Base-by-base conservation (phyloP, 2,113 vertebrate genomes). In the Tenrec ecaudatus region DNA sequence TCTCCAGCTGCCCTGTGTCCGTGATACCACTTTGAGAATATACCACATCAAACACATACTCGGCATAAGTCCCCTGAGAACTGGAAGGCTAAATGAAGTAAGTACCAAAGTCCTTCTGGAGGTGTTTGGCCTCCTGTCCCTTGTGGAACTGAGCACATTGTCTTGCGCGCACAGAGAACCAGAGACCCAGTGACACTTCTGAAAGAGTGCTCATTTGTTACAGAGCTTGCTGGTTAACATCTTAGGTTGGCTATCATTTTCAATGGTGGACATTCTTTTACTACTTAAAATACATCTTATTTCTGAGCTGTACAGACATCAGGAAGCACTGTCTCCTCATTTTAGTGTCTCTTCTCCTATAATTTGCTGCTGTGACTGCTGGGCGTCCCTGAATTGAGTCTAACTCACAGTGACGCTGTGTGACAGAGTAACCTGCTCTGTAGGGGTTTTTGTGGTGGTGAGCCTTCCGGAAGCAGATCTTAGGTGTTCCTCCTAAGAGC, bases 141-240 rank as follows among this genome's bases (percentile, higher is more conserved):
- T 3, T 6, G 25, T 20, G 40, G 36, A 6, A 31, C 4, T 38
- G 40, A 66, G 77, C 1, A 1, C 15, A 1, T 14, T 3, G 1
- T 6, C 3, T 43, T 9, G 1, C 16, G 29, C 33, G 6, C 1
- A 78, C 4, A 57, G 38, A 15, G 0, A 64, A 0, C 31, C 19
- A n/a, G 47, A 29, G 20, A 29, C 0, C 2, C 15, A 20, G 2
- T 4, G 9, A 22, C 33, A 20, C 27, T 83, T 86, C 36, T 20
- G 31, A 91, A 38, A 62, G 11, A 27, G 36, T 2, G 1, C 2
- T 73, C 40, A 3, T 8, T 66, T 87, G 0, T 20, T 16, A 12
- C n/a, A 76, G 27, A 76, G 25, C 17, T 15, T 6, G 27, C 2
- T 0, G 22, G 17, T 10, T 1, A 19, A 22, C 40, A 33, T 68